Evolutionary conservation across 37 sponge, comb jelly and placozoan genomes (phyloP).

Genomic region (Cladorhizidae sp.): DNA sequence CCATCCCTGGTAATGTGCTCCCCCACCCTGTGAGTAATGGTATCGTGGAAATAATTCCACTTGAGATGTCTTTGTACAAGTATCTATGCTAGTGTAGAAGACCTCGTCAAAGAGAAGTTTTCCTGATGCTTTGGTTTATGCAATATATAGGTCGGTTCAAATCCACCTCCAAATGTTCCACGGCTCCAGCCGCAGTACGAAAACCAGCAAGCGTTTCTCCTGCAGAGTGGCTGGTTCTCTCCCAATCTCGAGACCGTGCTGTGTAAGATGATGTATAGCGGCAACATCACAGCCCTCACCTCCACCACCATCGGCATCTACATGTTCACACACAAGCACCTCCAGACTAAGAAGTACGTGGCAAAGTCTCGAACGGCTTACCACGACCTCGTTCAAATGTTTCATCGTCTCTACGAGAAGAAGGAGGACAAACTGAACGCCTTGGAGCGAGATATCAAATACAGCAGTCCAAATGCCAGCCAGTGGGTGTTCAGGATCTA

Average conservation of each 20-base stretch:
- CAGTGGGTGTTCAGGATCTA: constrained; percentile 19
- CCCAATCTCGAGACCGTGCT: constrained; percentile 26
- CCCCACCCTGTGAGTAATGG: too few relatives aligned
- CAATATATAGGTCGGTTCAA: not conserved
- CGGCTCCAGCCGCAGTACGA: not conserved
- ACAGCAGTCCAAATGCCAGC: constrained; percentile 28
- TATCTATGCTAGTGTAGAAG: too few relatives aligned
- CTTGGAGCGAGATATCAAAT: constrained; percentile 45
- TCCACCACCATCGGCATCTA: constrained; percentile 29
- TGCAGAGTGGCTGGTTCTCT: constrained; percentile 36
- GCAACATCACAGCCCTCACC: constrained; percentile 4
- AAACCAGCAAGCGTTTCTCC: constrained; percentile 4
- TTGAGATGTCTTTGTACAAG: too few relatives aligned
- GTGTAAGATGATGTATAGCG: constrained; percentile 10
- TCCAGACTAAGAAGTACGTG: constrained; percentile 5
- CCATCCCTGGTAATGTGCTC: too few relatives aligned
- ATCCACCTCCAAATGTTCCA: not conserved
- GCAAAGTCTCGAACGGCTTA: constrained; percentile 20
- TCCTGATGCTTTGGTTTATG: too few relatives aligned
- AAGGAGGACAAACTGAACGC: constrained; percentile 18
- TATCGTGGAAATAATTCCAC: too few relatives aligned
- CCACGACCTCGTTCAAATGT: constrained; percentile 44
- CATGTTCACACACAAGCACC: constrained; percentile 45
- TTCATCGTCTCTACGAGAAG: constrained; percentile 48
- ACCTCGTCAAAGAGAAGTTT: too few relatives aligned